Conservation (phyloP, 2,113 vertebrate species). For the Pipa parva region DNA sequence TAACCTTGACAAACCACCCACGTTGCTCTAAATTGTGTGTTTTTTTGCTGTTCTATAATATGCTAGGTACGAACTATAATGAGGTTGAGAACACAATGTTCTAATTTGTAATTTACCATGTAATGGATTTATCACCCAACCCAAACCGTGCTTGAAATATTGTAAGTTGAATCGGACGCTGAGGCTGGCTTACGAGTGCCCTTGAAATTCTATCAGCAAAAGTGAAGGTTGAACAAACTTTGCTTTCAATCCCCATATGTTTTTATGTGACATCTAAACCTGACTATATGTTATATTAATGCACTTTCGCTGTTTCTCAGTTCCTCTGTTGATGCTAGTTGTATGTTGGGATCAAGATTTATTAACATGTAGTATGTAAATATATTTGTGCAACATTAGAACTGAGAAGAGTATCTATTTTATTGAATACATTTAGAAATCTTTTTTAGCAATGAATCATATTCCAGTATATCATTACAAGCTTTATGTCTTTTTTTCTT, state of each 20-base stretch:
- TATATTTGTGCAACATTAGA: too few relatives aligned
- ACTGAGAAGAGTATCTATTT: too few relatives aligned
- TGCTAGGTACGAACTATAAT: neutral
- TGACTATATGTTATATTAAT: neutral
- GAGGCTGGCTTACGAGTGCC: neutral
- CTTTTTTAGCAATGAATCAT: too few relatives aligned
- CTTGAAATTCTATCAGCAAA: conserved; percentile 33
- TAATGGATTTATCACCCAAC: conserved; percentile 29
- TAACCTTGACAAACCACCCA: conserved; percentile 8
- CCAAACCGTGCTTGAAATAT: conserved; percentile 25
- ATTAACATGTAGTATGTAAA: neutral
- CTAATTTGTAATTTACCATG: conserved; percentile 32
- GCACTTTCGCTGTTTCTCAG: neutral
- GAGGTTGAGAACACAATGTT: conserved; percentile 25
- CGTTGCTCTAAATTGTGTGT: neutral
- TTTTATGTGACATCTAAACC: neutral
- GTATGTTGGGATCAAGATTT: neutral
- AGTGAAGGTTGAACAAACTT: conserved; percentile 23
- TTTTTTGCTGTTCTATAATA: neutral
- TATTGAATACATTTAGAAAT: too few relatives aligned
- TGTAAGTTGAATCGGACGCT: conserved; percentile 14
- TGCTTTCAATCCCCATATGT: conserved; percentile 9
- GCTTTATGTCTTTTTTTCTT: too few relatives aligned
- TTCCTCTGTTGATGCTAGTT: neutral
- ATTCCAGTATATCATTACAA: too few relatives aligned